These are phyloP conservation scores for Zenarchopterus dispar DNA, from an alignment of 2,797 vertebrate genomes.

Conservation along the genomic window DNA sequence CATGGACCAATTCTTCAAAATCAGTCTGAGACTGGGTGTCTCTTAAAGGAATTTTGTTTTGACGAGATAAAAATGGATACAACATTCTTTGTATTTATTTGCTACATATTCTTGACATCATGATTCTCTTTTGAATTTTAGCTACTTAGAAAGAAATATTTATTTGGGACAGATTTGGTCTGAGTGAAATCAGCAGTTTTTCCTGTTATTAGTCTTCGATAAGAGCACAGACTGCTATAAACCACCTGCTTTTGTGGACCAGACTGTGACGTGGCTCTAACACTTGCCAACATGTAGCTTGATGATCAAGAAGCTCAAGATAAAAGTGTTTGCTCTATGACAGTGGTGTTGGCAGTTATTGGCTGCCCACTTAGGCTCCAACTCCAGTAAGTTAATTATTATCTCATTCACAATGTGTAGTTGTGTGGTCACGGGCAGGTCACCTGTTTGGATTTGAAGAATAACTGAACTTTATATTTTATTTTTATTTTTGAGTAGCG, in stretches of 20 bases:
- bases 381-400: conserved; percentile 81
- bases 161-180: too few relatives aligned
- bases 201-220: too few relatives aligned
- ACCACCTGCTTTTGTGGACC: too few relatives aligned
- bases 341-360: conserved; percentile 43
- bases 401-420: conserved; percentile 44
- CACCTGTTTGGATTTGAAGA: conserved; percentile 50
- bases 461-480: conserved; percentile 2
- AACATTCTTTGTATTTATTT: too few relatives aligned
- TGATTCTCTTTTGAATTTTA: too few relatives aligned
- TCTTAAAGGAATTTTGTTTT: not conserved
- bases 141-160: too few relatives aligned
- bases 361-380: conserved; percentile 39
- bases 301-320: conserved; percentile 47
- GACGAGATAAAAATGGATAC: not conserved
- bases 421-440: conserved; percentile 46
- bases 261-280: too few relatives aligned
- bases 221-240: too few relatives aligned
- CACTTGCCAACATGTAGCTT: conserved; percentile 5
- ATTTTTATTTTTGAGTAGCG: not conserved
- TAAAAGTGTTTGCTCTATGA: conserved; percentile 64
- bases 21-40: not conserved
- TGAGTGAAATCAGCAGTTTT: too few relatives aligned
- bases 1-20: not conserved
- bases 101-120: too few relatives aligned